Conservation (phyloP, 2,113 vertebrate genomes). For the Cryptotis parvus region DNA sequence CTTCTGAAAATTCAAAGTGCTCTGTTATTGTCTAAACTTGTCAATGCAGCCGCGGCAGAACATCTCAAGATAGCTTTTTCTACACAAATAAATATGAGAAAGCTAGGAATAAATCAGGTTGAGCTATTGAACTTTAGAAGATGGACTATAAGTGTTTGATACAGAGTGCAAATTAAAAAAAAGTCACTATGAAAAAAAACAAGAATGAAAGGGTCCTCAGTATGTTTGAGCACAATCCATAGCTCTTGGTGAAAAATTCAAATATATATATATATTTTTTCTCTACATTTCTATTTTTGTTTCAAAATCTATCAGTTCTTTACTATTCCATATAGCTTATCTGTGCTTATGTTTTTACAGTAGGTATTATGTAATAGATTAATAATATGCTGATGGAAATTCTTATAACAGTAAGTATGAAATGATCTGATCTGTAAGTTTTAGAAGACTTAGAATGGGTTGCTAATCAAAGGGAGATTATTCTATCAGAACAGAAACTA, state of each 20-base stretch:
- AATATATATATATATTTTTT: not conserved
- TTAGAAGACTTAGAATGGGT: not conserved
- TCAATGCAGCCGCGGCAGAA: too few species aligned
- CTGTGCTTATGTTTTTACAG: not conserved
- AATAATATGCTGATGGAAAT: not conserved
- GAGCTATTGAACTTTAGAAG: not conserved
- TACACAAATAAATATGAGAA: not conserved
- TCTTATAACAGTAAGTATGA: not conserved
- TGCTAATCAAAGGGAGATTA: not conserved
- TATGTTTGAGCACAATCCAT: not conserved
- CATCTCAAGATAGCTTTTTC: not conserved
- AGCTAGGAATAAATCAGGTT: not conserved
- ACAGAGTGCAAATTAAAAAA: not conserved
- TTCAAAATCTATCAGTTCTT: constrained; percentile 28
- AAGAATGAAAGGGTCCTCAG: not conserved
- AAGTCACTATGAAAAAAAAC: not conserved
- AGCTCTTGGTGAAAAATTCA: not conserved
- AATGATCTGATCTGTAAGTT: not conserved
- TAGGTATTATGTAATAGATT: not conserved
- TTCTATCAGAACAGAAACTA: not conserved
- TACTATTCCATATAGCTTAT: not conserved
- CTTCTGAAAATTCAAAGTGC: not conserved
- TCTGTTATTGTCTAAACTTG: too few species aligned
- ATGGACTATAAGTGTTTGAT: not conserved
- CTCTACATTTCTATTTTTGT: constrained; percentile 36